Evolutionary conservation across 2,888 invertebrate species (phyloP), one percentile per base, ranked within the genome.

Genomic region (Sinotaia quadrata): DNA sequence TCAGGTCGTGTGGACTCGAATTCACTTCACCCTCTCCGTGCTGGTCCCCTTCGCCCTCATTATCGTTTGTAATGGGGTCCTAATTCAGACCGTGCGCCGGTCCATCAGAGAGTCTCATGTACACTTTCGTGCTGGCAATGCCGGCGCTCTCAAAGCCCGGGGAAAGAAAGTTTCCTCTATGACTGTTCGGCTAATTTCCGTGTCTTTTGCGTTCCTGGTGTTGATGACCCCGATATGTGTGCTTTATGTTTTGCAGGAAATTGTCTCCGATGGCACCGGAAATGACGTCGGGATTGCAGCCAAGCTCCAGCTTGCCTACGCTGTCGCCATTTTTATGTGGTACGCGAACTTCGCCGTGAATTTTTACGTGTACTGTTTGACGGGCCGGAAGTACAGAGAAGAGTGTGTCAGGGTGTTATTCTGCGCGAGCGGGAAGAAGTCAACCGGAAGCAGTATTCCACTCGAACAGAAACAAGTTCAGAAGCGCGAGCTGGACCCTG

Each of bases 141-240:
- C 47, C 2, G 27, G 47, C 18, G 37, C 36, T 31, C 29, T 60
- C 18, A 7, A 27, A 4, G 21, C 5, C 4, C 44, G 60, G 3
- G 31, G 47, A 15, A 8, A 60, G 47, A 44, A 47, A 47, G n/a
- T 47, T 12, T 60, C 60, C 31, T 24, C 37, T 47, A 60, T 60
- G 60, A 60, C 60, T 4, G 3, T 60, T 8, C 27, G 47, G 10
- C 31, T 60, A 8, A 12, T 60, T 31, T 60, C 47, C 8, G 47
- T 60, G 18, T 60, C 60, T 21, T 8, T 60, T n/a, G 44, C 60
- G 47, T 60, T 60, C 31, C 44, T 60, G n/a, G 5, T 47, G 8
- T 47, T 60, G 21, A 60, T 47, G 5, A n/a, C 44, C 0, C 60
- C 60, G 1, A 7, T 60, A 10, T 0, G 31, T n/a, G 3, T 60